Evolutionary conservation across 2,888 invertebrate species (phyloP).

Genomic region (Caenorhabditis wallacei): DNA sequence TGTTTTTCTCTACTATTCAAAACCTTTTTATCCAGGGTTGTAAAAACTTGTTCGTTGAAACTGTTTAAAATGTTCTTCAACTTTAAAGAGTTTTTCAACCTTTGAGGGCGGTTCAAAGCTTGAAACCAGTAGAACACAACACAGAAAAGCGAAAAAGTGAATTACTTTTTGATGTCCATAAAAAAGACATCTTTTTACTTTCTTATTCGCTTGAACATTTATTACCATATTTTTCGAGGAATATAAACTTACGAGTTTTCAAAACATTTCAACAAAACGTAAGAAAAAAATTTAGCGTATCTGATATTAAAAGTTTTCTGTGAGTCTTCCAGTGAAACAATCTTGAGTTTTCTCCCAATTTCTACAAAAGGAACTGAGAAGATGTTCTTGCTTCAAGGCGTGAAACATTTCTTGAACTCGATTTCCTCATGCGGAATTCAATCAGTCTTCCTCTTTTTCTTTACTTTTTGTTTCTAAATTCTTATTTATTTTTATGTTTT

Average conservation of each 20-base stretch:
- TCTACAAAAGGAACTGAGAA: not conserved
- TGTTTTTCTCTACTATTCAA: not conserved
- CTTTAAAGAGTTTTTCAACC: too few species aligned
- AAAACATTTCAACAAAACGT: too few species aligned
- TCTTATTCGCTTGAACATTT: slow-evolving; percentile 4
- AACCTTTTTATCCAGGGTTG: too few species aligned
- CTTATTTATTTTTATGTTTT: not conserved
- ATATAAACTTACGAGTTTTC: not conserved
- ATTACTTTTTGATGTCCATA: slow-evolving; percentile 35
- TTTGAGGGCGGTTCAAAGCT: too few species aligned
- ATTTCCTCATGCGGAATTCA: not conserved
- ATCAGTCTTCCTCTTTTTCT: slow-evolving; percentile 1
- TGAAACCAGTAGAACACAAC: slow-evolving; percentile 3
- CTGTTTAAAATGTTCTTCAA: too few species aligned
- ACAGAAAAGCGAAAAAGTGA: slow-evolving; percentile 31
- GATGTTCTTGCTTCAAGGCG: slow-evolving; percentile 2
- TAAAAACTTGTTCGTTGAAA: too few species aligned
- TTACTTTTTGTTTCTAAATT: not conserved
- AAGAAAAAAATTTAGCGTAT: too few species aligned
- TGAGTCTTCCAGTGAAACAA: too few species aligned
- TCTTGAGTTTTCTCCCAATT: too few species aligned
- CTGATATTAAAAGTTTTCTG: too few species aligned
- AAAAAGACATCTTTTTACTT: slow-evolving; percentile 16
- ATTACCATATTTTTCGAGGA: slow-evolving; percentile 36
- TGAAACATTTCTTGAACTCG: slow-evolving; percentile 9